A percentile compares a stretch with the other conserved stretches of the same genome.
phyloP scores from a whole-genome alignment of 2,113 vertebrate genomes.

The Baryphthengus martii region DNA sequence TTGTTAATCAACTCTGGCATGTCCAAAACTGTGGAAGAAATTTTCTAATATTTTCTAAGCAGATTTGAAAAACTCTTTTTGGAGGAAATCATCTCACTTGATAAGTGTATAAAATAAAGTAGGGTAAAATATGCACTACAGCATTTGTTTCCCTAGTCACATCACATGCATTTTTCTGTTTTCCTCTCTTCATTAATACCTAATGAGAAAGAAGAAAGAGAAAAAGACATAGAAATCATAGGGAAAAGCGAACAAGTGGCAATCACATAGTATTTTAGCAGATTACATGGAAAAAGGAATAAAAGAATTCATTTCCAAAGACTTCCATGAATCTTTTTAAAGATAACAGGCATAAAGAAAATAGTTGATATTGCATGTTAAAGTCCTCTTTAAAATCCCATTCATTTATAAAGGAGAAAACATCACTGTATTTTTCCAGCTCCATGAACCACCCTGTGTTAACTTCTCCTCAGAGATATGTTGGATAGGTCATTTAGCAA shows the following conservation, averaged over 20 bases:
- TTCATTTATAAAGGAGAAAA: slow-evolving; percentile 33
- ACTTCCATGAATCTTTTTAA: neutral
- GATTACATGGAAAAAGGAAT: neutral
- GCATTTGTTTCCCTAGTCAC: neutral
- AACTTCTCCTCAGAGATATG: slow-evolving; percentile 60
- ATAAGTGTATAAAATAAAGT: neutral
- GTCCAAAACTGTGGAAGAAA: slow-evolving; percentile 32
- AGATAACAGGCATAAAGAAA: neutral
- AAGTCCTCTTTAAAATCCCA: slow-evolving; percentile 7
- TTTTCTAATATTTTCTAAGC: neutral
- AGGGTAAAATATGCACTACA: neutral
- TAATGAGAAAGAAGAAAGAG: neutral
- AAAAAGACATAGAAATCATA: neutral
- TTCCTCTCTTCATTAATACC: neutral
- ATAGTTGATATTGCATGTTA: neutral
- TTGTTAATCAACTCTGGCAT: slow-evolving; percentile 46
- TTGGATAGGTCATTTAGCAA: slow-evolving; percentile 64
- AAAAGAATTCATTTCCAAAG: neutral
- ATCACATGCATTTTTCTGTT: neutral
- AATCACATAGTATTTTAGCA: neutral
- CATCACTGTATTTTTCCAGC: slow-evolving; percentile 43
- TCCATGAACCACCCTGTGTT: slow-evolving; percentile 36
- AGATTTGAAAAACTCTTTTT: slow-evolving; percentile 4
- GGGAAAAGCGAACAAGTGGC: neutral
- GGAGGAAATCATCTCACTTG: neutral